Evolutionary conservation across 1,140 invertebrate genomes (phyloP).

Genomic region (Adelges cooleyi): DNA sequence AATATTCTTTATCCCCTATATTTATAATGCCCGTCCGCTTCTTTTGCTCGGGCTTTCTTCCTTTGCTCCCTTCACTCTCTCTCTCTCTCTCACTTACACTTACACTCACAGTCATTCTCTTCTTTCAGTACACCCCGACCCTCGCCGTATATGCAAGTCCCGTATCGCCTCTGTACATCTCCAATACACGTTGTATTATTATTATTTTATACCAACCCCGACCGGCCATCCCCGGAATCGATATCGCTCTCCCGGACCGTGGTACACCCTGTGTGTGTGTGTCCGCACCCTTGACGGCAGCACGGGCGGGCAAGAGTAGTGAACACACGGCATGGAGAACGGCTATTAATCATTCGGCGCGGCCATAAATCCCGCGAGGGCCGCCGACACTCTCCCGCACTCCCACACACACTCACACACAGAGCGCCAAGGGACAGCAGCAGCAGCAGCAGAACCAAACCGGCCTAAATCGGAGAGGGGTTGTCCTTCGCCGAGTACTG

Average conservation of each 20-base stretch:
- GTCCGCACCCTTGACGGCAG: not conserved
- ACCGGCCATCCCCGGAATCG: constrained; percentile 4
- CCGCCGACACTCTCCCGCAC: not conserved
- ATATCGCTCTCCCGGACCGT: constrained; percentile 1
- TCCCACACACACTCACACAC: not conserved
- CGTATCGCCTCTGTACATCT: not conserved
- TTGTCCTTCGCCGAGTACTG: too few species aligned
- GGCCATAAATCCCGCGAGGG: constrained; percentile 18
- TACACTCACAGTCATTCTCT: not conserved
- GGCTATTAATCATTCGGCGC: constrained; percentile 28
- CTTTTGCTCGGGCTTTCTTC: not conserved
- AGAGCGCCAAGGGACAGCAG: too few species aligned
- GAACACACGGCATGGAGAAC: too few species aligned
- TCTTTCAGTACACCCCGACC: not conserved
- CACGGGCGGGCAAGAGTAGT: not conserved
- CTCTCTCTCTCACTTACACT: not conserved
- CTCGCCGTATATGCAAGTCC: not conserved
- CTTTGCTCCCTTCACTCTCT: not conserved
- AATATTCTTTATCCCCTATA: not conserved
- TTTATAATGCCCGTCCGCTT: too few species aligned
- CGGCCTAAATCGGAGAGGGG: not conserved
- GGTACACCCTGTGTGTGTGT: not conserved
- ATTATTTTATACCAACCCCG: not conserved
- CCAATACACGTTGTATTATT: not conserved
- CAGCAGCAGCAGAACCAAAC: too few species aligned